Percentiles rank a stretch among this genome's conserved stretches.
phyloP scores from a whole-genome alignment of 2,113 vertebrate species.

The Carollia perspicillata region DNA sequence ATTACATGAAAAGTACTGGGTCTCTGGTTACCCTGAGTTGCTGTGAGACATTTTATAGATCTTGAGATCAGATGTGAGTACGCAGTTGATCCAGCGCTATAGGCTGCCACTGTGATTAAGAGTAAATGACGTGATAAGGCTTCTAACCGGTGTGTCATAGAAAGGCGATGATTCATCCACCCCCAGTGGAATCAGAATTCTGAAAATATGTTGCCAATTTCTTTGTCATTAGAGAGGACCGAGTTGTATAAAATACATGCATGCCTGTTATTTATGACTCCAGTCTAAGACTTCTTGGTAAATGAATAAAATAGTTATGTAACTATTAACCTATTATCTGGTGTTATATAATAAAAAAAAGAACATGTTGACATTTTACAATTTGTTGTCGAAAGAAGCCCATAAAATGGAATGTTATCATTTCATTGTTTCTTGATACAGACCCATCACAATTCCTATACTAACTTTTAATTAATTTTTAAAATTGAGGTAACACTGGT shows the following conservation, averaged over 20 bases:
- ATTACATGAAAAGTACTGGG: neutral
- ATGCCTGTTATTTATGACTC: neutral
- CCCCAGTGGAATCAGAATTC: neutral
- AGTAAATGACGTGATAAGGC: neutral
- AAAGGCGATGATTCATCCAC: neutral
- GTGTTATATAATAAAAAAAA: neutral
- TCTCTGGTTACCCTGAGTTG: neutral
- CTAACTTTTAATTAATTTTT: neutral
- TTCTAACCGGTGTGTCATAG: neutral
- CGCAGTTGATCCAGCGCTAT: neutral
- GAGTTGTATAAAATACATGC: neutral
- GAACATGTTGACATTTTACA: neutral
- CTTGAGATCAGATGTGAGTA: neutral
- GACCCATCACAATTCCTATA: neutral
- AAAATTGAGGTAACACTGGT: too few species aligned
- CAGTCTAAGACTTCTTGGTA: neutral
- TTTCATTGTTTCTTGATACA: neutral
- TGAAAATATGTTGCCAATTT: neutral
- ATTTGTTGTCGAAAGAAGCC: neutral
- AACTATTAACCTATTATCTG: neutral
- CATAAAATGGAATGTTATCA: neutral
- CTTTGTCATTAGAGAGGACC: neutral
- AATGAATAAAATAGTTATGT: neutral
- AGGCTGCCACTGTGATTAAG: neutral
- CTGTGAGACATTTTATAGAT: constrained; percentile 24